These are phyloP conservation scores for Proteles cristata DNA, from an alignment of 2,113 vertebrate species.

Conservation along the genomic window DNA sequence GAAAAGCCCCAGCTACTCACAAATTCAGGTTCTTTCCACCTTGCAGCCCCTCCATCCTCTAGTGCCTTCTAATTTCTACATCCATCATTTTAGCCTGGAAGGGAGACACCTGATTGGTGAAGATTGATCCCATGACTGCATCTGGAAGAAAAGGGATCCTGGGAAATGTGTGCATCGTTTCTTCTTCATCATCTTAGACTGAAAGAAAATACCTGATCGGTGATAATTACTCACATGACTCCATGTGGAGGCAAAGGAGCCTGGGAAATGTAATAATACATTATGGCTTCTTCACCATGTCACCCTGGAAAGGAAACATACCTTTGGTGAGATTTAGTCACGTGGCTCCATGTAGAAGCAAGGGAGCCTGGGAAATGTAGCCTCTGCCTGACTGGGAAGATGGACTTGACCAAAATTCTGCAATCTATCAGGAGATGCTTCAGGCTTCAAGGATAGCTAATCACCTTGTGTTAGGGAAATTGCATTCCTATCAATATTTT, in stretches of 20 bases:
- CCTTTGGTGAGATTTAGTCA: neutral
- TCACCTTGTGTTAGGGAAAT: neutral
- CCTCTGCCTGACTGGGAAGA: neutral
- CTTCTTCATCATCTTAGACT: neutral
- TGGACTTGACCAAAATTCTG: rapidly evolving
- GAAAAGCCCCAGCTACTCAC: too few relatives aligned
- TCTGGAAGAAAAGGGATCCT: neutral
- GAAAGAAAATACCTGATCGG: neutral
- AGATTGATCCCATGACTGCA: neutral
- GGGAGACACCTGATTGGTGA: neutral
- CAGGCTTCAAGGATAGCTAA: too few relatives aligned
- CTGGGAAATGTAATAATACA: neutral
- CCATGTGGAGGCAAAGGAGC: neutral
- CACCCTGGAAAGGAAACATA: neutral
- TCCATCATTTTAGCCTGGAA: too few relatives aligned
- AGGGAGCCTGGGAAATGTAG: neutral
- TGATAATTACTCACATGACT: neutral
- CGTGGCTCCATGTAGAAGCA: neutral
- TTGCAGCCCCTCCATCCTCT: neutral
- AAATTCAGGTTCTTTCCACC: neutral
- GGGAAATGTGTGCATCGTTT: neutral
- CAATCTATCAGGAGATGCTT: rapidly evolving
- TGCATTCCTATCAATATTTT: rapidly evolving
- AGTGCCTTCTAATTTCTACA: neutral
- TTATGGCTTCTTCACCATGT: neutral